phyloP scores from a whole-genome alignment of 2,113 vertebrate species.

The Meriones unguiculatus region DNA sequence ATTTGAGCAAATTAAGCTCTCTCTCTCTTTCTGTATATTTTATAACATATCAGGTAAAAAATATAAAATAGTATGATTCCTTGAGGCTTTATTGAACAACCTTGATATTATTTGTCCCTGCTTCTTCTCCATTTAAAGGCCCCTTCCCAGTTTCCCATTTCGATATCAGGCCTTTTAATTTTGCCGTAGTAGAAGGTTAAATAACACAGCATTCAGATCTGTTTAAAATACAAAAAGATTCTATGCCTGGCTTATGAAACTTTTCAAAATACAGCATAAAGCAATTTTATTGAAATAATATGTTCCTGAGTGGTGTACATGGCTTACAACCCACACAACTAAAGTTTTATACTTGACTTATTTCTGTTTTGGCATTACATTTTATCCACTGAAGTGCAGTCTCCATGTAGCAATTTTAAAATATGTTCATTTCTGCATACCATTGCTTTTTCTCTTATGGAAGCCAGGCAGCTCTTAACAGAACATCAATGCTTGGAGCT shows the following conservation, averaged over 20 bases:
- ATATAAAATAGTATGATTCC: neutral
- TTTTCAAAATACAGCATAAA: neutral
- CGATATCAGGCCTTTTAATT: constrained; percentile 10
- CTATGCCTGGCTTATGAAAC: neutral
- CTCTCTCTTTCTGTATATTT: neutral
- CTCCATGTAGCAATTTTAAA: neutral
- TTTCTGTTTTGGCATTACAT: neutral
- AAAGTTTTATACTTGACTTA: neutral
- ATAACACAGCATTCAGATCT: constrained; percentile 7
- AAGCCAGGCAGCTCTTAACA: neutral
- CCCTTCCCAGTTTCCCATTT: neutral
- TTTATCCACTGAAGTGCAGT: neutral
- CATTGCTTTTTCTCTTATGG: neutral
- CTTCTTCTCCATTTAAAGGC: neutral
- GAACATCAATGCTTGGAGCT: too few species aligned
- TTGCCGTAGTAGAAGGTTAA: neutral
- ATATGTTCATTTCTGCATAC: neutral
- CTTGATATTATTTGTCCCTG: neutral
- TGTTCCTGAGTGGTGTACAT: neutral
- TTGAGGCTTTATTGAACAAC: neutral
- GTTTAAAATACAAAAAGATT: neutral
- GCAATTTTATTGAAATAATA: neutral
- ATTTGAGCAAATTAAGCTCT: neutral
- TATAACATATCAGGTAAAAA: neutral
- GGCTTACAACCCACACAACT: neutral